These are phyloP conservation scores for Prunella himalayana DNA, from an alignment of 2,113 vertebrate genomes.

Conservation along the genomic window DNA sequence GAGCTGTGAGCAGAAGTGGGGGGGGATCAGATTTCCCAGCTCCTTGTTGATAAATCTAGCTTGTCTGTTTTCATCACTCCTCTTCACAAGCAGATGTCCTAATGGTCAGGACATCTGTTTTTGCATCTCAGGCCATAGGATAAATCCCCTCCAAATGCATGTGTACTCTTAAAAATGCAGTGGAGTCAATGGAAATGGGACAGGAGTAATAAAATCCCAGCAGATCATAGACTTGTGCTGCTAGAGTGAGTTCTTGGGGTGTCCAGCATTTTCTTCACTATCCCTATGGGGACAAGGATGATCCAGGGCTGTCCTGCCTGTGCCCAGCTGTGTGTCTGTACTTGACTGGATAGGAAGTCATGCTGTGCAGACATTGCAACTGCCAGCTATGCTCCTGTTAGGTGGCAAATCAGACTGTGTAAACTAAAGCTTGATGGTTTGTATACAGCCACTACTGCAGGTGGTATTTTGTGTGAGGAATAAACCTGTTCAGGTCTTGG, in stretches of 20 bases:
- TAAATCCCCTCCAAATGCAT: background rate
- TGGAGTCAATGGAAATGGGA: background rate
- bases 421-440: background rate
- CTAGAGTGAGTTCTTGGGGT: background rate
- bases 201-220: background rate
- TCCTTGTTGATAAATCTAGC: background rate
- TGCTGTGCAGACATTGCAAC: background rate
- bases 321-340: background rate
- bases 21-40: background rate
- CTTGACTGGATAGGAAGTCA: accelerated
- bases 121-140: background rate
- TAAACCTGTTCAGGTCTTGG: background rate
- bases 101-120: background rate
- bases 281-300: background rate
- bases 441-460: background rate
- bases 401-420: background rate
- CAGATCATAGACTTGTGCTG: background rate
- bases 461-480: background rate
- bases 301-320: background rate
- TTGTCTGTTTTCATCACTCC: background rate
- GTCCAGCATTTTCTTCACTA: background rate
- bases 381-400: background rate
- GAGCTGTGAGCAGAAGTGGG: background rate
- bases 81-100: background rate
- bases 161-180: background rate